phyloP scores from a whole-genome alignment of 1,140 invertebrate species.

The Arctopsyche grandis region DNA sequence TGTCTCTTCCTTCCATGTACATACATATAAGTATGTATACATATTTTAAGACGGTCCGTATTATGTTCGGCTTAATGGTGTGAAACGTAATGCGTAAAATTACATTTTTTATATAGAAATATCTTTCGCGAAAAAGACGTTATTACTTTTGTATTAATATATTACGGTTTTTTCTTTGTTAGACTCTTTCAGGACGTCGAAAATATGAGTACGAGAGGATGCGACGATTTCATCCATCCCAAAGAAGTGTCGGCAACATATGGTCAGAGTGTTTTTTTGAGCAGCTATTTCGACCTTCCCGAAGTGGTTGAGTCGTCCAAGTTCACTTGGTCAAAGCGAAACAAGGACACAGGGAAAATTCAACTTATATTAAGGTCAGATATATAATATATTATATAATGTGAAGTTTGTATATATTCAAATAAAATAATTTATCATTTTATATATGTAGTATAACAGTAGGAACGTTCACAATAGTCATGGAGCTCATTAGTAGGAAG shows the following conservation, averaged over 20 bases:
- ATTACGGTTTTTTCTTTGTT: background rate
- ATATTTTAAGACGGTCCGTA: background rate
- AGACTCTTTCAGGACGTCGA: slow-evolving; percentile 48
- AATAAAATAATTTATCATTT: no score
- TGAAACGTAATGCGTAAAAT: background rate
- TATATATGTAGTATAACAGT: background rate
- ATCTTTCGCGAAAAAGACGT: background rate
- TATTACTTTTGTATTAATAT: slow-evolving; percentile 1
- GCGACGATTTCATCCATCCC: slow-evolving; percentile 42
- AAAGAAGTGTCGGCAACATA: slow-evolving; percentile 47
- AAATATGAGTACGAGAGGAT: slow-evolving; percentile 35
- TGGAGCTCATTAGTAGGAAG: no score
- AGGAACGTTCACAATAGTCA: no score
- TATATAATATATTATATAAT: slow-evolving; percentile 4
- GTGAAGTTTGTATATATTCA: no score
- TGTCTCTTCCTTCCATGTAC: background rate
- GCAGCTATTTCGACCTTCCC: slow-evolving; percentile 31
- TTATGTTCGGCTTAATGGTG: slow-evolving; percentile 5
- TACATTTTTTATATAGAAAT: background rate
- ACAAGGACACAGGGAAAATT: slow-evolving; percentile 16
- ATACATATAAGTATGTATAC: background rate
- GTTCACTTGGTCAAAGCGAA: slow-evolving; percentile 39
- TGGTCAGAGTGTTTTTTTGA: slow-evolving; percentile 47
- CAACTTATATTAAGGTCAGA: slow-evolving; percentile 38
- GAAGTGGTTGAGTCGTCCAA: slow-evolving; percentile 24